Evolutionary conservation across 2,113 vertebrate species (phyloP).

Genomic region (Danionella cerebrum): DNA sequence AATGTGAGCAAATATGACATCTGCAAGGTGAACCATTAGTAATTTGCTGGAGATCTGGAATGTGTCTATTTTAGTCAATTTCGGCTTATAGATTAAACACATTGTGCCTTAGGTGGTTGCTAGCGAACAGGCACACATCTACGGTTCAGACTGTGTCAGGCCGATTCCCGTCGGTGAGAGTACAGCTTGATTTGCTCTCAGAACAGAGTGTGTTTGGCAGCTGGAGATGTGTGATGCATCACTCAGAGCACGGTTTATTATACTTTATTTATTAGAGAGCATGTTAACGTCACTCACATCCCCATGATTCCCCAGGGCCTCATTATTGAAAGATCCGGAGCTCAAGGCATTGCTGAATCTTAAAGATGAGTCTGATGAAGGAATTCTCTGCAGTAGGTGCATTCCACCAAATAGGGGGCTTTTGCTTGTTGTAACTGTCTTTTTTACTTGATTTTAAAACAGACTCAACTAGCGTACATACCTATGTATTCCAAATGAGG

Average conservation of each 20-base stretch:
- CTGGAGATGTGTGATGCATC: neutral
- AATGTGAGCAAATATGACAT: no score
- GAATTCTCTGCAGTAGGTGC: neutral
- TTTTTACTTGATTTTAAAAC: no score
- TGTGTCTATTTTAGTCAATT: neutral
- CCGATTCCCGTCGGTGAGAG: neutral
- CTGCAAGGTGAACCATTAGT: no score
- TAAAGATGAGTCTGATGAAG: neutral
- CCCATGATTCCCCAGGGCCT: slow-evolving; percentile 5
- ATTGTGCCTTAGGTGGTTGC: neutral
- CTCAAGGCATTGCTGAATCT: neutral
- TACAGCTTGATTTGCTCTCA: slow-evolving; percentile 12
- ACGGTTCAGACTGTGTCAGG: neutral
- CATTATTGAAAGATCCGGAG: neutral
- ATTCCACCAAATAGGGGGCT: no score
- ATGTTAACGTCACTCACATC: neutral
- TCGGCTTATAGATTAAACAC: neutral
- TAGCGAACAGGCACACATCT: neutral
- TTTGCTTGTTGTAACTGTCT: no score
- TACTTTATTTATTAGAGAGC: slow-evolving; percentile 10
- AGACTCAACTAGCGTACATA: no score
- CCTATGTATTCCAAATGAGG: no score
- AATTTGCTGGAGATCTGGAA: neutral
- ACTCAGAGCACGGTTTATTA: neutral
- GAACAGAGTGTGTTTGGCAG: neutral